Evolutionary conservation across 2,113 vertebrate genomes (phyloP), one percentile per base, ranked within the genome.

Genomic region (Clarias gariepinus): DNA sequence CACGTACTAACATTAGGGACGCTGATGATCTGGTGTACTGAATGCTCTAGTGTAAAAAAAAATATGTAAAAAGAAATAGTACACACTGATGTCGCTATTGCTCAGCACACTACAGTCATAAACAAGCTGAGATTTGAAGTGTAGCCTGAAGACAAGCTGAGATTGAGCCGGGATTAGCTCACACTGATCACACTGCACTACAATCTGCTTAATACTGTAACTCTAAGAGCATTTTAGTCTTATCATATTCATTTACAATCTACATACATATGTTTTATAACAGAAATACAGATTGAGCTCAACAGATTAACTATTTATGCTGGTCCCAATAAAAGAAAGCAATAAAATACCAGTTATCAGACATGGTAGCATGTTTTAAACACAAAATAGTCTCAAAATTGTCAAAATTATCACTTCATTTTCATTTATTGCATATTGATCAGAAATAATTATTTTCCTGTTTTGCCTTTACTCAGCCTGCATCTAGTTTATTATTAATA

Each of bases 121-220:
- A 82, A 82, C 81, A 68, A 52, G 41, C 63, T 18, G 41, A 28
- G 64, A 83, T 83, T 64, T 47, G 47, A 30, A 69, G 47, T 83
- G 78, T 23, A 81, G 57, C 78, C 57, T 23, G 30, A 61, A 36
- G 78, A 36, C 78, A 3, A 81, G 8, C 57, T 81, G 81, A 30
- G 81, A 69, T 69, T 83, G 25, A 69, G 63, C 36, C 8, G 21
- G 61, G 47, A 83, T 68, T 83, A 55, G 21, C 64, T 9, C 81
- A 12, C 57, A 11, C 57, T 80, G 78, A 9, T 25, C 57, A 21
- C 15, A 61, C 25, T 21, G 1, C 57, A 81, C 58, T 61, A 13
- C 30, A 61, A 4, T 12, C 18, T 7, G 3, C 57, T 33, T 3
- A 25, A 2, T 3, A 25, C 23, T 47, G 23, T 36, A 13, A 36